Evolutionary conservation across 2,888 invertebrate species (phyloP).

Genomic region (Tenodera sinensis): DNA sequence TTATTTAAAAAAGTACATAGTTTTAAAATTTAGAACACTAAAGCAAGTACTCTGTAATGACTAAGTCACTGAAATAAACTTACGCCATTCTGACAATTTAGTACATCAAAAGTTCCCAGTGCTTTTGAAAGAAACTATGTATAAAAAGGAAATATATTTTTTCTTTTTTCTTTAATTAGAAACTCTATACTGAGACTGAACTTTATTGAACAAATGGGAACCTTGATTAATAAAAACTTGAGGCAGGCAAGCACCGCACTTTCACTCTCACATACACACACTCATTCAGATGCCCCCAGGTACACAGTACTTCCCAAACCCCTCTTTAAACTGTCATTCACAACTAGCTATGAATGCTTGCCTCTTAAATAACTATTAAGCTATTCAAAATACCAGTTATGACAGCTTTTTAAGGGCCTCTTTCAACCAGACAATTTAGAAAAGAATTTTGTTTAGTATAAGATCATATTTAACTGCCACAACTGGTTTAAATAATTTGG

Average conservation of each 20-base stretch:
- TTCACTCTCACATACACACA: conserved; percentile 1
- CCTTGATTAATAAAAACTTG: neutral
- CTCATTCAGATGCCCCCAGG: neutral
- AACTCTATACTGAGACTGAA: neutral
- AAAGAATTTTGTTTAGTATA: neutral
- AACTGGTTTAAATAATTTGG: neutral
- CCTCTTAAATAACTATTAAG: neutral
- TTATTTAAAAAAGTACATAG: neutral
- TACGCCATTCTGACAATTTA: conserved; percentile 18
- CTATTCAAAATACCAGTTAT: neutral
- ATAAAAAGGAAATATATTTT: neutral
- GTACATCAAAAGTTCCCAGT: neutral
- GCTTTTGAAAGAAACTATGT: neutral
- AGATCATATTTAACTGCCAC: neutral
- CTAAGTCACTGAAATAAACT: neutral
- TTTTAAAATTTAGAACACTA: neutral
- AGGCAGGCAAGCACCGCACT: conserved; percentile 15
- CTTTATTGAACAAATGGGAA: neutral
- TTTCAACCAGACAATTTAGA: neutral
- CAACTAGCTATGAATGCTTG: conserved; percentile 16
- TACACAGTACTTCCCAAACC: neutral
- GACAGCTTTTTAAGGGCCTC: neutral
- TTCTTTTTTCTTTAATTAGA: too few species aligned
- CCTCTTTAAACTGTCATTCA: neutral
- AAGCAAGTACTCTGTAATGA: neutral